Conservation (phyloP, 2,113 vertebrate species). For the Rhegmatorhina hoffmannsi region DNA sequence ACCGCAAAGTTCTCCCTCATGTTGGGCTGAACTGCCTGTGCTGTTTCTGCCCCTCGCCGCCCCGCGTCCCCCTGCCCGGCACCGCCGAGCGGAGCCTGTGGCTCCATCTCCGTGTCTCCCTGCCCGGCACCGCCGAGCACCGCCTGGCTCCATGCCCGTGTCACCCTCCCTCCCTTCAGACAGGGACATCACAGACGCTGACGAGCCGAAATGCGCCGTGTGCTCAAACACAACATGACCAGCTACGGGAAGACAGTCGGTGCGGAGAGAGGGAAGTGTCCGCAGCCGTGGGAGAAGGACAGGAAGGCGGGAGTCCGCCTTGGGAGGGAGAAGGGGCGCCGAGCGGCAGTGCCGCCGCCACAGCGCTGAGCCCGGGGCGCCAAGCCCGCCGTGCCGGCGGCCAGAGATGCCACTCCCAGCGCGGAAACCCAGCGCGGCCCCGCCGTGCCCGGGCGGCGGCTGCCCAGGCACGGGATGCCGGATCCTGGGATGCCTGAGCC, state of each 20-base stretch:
- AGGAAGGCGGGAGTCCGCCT: not conserved
- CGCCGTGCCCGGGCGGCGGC: too few relatives aligned
- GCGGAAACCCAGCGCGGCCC: too few relatives aligned
- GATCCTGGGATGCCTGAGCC: too few relatives aligned
- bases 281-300: not conserved
- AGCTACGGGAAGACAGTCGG: accelerated
- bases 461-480: too few relatives aligned
- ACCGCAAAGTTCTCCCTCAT: not conserved
- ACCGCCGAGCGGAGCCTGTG: not conserved
- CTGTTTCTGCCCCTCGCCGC: too few relatives aligned
- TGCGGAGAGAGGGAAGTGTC: accelerated
- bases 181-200: accelerated
- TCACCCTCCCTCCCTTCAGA: not conserved
- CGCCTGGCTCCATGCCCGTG: too few relatives aligned
- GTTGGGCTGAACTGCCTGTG: accelerated
- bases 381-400: not conserved
- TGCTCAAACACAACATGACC: not conserved
- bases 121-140: too few relatives aligned
- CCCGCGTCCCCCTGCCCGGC: too few relatives aligned
- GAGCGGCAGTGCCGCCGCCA: too few relatives aligned
- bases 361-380: too few relatives aligned
- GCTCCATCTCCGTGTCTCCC: too few relatives aligned
- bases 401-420: not conserved
- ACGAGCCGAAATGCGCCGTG: accelerated
- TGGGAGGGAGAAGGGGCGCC: not conserved